Conservation (phyloP, 2,888 invertebrate genomes). For the Meliscaeva auricollis region DNA sequence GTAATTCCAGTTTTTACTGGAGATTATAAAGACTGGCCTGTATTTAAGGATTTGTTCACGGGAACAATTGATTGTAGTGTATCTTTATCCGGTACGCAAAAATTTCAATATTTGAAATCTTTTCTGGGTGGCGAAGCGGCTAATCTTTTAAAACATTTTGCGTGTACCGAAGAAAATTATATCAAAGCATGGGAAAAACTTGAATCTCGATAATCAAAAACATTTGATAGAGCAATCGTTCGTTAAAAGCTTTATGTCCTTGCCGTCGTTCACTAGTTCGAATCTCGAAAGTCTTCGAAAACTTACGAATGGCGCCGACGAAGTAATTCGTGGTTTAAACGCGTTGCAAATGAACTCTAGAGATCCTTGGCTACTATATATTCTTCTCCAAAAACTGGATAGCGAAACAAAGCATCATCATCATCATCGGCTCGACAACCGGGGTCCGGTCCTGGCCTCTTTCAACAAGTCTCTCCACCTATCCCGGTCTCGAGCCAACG, state of each 20-base stretch:
- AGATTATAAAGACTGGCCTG: too few relatives aligned
- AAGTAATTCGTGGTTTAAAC: slow-evolving; percentile 29
- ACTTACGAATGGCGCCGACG: slow-evolving; percentile 52
- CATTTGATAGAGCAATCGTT: slow-evolving; percentile 55
- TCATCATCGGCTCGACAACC: too few relatives aligned
- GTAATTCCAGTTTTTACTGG: slow-evolving; percentile 58
- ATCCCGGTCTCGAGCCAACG: too few relatives aligned
- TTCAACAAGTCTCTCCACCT: too few relatives aligned
- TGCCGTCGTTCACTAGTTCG: slow-evolving; percentile 16
- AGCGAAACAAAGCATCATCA: slow-evolving; percentile 28
- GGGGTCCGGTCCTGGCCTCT: too few relatives aligned
- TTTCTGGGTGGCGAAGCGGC: too few relatives aligned
- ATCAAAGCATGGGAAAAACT: slow-evolving; percentile 61
- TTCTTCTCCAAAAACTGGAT: slow-evolving; percentile 34
- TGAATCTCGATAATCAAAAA: slow-evolving; percentile 56
- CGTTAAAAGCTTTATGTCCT: slow-evolving; percentile 51
- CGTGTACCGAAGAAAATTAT: slow-evolving; percentile 60
- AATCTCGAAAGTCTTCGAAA: slow-evolving; percentile 40
- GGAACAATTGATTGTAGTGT: too few relatives aligned
- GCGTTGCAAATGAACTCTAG: slow-evolving; percentile 17
- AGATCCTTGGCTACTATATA: slow-evolving; percentile 28
- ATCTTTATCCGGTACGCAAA: too few relatives aligned
- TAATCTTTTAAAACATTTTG: slow-evolving; percentile 63
- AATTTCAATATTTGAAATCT: too few relatives aligned
- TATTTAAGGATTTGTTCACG: too few relatives aligned